These are phyloP conservation scores for Antrozous pallidus DNA, from an alignment of 2,797 vertebrate species.

Conservation along the genomic window DNA sequence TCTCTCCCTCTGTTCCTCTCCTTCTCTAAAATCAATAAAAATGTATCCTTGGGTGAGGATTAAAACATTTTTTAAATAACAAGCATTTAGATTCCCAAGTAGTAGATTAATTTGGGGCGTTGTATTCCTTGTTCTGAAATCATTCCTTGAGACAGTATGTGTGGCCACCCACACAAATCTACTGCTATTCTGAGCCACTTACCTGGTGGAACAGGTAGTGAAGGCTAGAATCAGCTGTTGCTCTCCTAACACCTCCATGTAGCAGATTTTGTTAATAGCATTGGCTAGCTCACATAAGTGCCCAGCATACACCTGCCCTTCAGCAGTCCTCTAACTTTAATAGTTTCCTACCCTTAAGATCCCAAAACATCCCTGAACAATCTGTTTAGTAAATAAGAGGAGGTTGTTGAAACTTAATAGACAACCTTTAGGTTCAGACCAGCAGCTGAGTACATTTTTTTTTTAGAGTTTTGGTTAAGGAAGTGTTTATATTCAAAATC, in stretches of 20 bases:
- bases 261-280: background rate
- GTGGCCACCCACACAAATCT: background rate
- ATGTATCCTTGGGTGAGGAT: background rate
- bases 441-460: background rate
- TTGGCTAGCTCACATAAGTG: background rate
- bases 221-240: background rate
- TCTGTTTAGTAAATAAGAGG: background rate
- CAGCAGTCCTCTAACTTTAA: background rate
- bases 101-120: background rate
- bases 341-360: background rate
- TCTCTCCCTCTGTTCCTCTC: too few relatives aligned
- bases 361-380: background rate
- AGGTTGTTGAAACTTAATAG: background rate
- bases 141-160: background rate
- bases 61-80: too few relatives aligned
- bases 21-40: background rate
- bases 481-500: constrained; percentile 49
- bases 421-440: background rate
- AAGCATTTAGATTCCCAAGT: too few relatives aligned
- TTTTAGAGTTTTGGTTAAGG: background rate
- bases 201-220: background rate
- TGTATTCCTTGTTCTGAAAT: background rate
- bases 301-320: background rate
- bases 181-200: background rate
- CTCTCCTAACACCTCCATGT: background rate